Evolutionary conservation across 2,113 vertebrate species (phyloP), one percentile per base, ranked within the genome.

Genomic region (Gymnarchus niloticus): DNA sequence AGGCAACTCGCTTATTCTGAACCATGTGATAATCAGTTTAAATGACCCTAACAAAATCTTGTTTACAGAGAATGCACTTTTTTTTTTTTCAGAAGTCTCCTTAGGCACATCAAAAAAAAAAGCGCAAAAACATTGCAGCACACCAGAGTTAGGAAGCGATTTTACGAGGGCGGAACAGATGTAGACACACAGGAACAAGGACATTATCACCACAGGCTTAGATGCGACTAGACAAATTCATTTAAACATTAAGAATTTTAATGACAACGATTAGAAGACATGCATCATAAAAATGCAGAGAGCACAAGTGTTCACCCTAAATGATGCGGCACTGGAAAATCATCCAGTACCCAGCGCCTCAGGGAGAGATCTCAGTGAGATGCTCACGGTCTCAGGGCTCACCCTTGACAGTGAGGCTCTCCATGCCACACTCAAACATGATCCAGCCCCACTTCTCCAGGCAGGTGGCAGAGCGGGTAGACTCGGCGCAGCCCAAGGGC

Each of bases 401-500:
- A 97, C 98, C 98, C 97, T 99, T 99, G 86, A 99, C 96, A 3
- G 96, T 99, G 88, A 99, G 93, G 91, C 98, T 99, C 92, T 99
- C 98, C 86, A 99, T 97, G 89, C 98, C 98, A 90, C 98, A 99
- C 91, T 99, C 98, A 37, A 99, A 99, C 98, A 99, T 99, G 87
- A 99, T 99, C 98, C 98, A 99, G 1, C 98, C 98, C 98, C 98
- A 99, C 88, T 98, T 99, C 92, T 99, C 98, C 80, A 96, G 93
- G 87, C 93, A 96, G 2, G 95, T 89, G 0, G 94, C 91, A 44
- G 96, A 95, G 7, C 95, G 95, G 86, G 94, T 90, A 8, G 95
- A 89, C 88, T 99, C 97, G 21, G 94, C 91, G 86, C 93, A 85
- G 87, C 91, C 91, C 25, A 94, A 95, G 33, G 92, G 91, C 61